Percentiles rank a stretch among this genome's conserved stretches.
phyloP scores from a whole-genome alignment of 2,888 invertebrate species.

The Cheilosia grossa region DNA sequence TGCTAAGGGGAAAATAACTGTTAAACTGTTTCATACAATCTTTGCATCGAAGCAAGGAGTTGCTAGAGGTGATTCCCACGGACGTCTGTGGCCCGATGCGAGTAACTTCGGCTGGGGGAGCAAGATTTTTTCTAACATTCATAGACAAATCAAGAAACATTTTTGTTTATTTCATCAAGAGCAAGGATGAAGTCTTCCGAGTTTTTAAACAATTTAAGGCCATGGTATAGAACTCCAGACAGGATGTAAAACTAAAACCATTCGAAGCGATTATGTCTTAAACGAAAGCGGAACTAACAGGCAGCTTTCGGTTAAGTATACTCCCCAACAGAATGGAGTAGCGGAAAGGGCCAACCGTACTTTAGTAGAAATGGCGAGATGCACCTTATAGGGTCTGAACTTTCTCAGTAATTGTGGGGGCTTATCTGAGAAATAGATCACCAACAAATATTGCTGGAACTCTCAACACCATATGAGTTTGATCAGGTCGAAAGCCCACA shows the following conservation, averaged over 20 bases:
- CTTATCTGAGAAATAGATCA: conserved; percentile 50
- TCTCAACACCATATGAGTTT: conserved; percentile 70
- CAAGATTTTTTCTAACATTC: conserved; percentile 35
- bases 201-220: conserved; percentile 37
- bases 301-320: conserved; percentile 51
- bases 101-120: conserved; percentile 17
- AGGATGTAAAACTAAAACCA: conserved; percentile 23
- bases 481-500: conserved; percentile 51
- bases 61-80: conserved; percentile 44
- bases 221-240: conserved; percentile 22
- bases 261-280: conserved; percentile 52
- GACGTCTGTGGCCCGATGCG: conserved; percentile 50
- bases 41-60: neutral
- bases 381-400: conserved; percentile 74
- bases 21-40: too few species aligned
- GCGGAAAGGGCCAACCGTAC: conserved; percentile 60
- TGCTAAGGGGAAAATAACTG: neutral
- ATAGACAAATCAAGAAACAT: conserved; percentile 42
- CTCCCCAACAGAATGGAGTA: conserved; percentile 71
- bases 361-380: conserved; percentile 75
- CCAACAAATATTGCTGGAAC: conserved; percentile 33
- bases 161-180: conserved; percentile 26
- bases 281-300: conserved; percentile 47
- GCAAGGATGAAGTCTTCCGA: conserved; percentile 65
- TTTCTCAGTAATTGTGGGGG: conserved; percentile 75